A percentile compares a stretch with the other conserved stretches of the same genome.
These are phyloP conservation scores for Fukomys damarensis DNA, from an alignment of 2,113 vertebrate species.

Conservation along the genomic window DNA sequence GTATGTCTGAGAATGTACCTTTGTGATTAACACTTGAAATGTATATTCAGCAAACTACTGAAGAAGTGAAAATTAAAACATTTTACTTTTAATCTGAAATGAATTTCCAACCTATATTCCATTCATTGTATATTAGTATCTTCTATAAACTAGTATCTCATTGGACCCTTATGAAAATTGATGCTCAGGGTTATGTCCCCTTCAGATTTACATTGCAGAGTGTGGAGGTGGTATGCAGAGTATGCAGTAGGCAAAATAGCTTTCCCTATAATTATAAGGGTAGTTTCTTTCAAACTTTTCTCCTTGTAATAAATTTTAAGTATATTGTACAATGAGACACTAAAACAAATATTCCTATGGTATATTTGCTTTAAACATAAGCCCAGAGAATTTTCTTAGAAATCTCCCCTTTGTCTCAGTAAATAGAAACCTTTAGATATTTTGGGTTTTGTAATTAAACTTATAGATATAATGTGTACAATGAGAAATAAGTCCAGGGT, in stretches of 20 bases:
- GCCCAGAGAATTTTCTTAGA: slow-evolving; percentile 1
- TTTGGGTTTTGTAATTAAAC: neutral
- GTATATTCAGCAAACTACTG: neutral
- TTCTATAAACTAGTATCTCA: neutral
- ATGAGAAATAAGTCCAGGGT: slow-evolving; percentile 11
- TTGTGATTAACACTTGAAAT: neutral
- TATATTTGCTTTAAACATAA: neutral
- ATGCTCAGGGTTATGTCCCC: neutral
- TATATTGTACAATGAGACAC: neutral
- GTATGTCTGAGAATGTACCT: neutral
- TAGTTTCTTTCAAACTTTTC: neutral
- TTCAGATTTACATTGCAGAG: neutral
- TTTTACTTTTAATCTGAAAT: neutral
- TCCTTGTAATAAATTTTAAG: neutral
- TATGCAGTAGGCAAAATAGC: neutral
- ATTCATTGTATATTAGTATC: neutral
- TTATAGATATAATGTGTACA: neutral
- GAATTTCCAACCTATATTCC: neutral
- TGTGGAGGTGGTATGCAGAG: neutral
- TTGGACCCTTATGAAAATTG: neutral
- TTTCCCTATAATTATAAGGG: neutral
- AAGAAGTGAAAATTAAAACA: neutral
- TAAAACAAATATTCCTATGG: neutral
- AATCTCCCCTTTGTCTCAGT: neutral
- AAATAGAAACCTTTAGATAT: neutral